Evolutionary conservation across 2,113 vertebrate species (phyloP).

Genomic region (Sphyrna mokarran): DNA sequence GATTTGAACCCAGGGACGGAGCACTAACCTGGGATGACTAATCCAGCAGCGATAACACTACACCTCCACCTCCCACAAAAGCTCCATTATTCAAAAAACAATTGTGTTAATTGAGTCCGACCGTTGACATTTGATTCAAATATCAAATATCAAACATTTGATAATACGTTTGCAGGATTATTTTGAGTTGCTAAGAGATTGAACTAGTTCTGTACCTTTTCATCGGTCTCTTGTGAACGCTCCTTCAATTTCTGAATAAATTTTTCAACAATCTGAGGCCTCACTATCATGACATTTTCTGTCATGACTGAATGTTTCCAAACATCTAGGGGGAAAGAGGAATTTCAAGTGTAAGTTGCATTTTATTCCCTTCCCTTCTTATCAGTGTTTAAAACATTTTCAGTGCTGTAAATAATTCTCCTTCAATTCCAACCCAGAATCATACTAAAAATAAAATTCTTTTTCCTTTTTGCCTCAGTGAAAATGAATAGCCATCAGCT

Average conservation of each 20-base stretch:
- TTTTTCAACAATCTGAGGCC: constrained; percentile 56
- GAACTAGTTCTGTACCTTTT: constrained; percentile 46
- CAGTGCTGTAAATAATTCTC: neutral
- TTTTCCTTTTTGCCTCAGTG: neutral
- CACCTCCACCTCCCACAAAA: neutral
- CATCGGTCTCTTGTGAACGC: constrained; percentile 49
- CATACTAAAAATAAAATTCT: neutral
- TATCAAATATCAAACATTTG: neutral
- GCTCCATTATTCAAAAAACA: constrained; percentile 40
- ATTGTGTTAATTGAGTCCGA: neutral
- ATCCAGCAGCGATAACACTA: too few species aligned
- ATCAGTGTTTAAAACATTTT: neutral
- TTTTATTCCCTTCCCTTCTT: too few species aligned
- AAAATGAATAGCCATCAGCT: neutral
- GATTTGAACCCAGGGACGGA: too few species aligned
- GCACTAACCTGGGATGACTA: too few species aligned
- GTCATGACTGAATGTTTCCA: constrained; percentile 59
- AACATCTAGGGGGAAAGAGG: constrained; percentile 50
- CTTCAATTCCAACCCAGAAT: neutral
- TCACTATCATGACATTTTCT: constrained; percentile 54
- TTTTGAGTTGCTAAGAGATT: neutral
- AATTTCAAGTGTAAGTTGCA: neutral
- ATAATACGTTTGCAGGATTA: neutral
- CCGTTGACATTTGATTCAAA: neutral
- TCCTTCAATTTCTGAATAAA: constrained; percentile 63